Evolutionary conservation across 2,888 invertebrate species (phyloP), one percentile per base, ranked within the genome.

Genomic region (Papilio protenor): DNA sequence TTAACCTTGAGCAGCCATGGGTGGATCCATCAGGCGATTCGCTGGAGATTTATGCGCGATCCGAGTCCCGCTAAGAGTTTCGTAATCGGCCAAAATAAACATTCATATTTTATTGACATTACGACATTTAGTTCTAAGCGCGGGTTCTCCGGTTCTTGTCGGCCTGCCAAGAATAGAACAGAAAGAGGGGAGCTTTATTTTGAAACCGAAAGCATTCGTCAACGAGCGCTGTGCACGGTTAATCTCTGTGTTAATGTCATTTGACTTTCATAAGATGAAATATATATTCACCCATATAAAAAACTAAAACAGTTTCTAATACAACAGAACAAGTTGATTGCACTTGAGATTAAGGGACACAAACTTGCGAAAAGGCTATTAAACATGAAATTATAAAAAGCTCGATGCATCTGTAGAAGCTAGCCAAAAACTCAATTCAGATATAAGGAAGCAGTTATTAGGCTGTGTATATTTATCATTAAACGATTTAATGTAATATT

Each of bases 51-150:
- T 90, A 92, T 90, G 80, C 81, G 85, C 84, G 87, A 89, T 88
- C 87, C 87, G 85, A 87, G 84, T 85, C 85, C 84, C 84, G 86
- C 87, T 89, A 87, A 88, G 88, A 86, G 89, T 94, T 92, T 93
- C 92, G 92, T 93, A 94, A 94, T 91, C 91, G 85, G 88, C 90
- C 87, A 91, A 93, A 94, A 94, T 94, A 94, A 93, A 92, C 91
- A 86, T 91, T 90, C 88, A 92, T 92, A 92, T 92, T 92, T 93
- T 92, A 94, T 94, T 92, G 91, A 91, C 90, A 91, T 94, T 94
- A 92, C 92, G 92, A 94, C 93, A 93, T 89, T 89, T 85, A 85
- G 88, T 87, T 90, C 88, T 86, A 87, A 89, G 87, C 87, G 88
- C 86, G 84, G 83, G 86, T 84, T 87, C 85, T 85, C 83, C 84